These are phyloP conservation scores for Oxyscelio sp. DNA, from an alignment of 2,888 invertebrate genomes.

Conservation along the genomic window DNA sequence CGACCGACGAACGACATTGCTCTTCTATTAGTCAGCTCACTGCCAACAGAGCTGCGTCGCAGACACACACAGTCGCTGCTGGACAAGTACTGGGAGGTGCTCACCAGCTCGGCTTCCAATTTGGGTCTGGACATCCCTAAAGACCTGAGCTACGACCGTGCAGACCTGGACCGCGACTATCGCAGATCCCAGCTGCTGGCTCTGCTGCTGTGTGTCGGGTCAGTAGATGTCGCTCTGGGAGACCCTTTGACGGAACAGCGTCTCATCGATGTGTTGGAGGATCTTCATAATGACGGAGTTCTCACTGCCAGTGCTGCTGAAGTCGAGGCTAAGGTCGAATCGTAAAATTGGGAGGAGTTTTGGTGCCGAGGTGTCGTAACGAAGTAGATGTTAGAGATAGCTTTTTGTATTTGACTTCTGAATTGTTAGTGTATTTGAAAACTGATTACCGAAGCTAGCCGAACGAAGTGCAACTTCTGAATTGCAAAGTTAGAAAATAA, in stretches of 20 bases:
- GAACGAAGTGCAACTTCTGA: no score
- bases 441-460: no score
- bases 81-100: constrained; percentile 92
- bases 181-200: constrained; percentile 92
- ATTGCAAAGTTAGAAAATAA: no score
- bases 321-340: constrained; percentile 42
- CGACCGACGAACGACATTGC: constrained; percentile 94
- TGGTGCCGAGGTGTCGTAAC: constrained; percentile 2
- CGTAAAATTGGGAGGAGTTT: constrained; percentile 45
- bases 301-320: constrained; percentile 89
- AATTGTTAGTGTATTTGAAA: neutral
- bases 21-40: constrained; percentile 92
- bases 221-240: constrained; percentile 94
- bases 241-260: constrained; percentile 93
- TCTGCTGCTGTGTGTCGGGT: constrained; percentile 93
- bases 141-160: constrained; percentile 89
- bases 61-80: constrained; percentile 91
- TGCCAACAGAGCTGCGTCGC: constrained; percentile 92
- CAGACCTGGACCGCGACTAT: constrained; percentile 90
- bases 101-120: constrained; percentile 90
- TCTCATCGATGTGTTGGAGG: constrained; percentile 92
- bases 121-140: constrained; percentile 90
- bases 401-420: neutral
- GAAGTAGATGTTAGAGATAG: neutral
- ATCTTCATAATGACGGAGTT: constrained; percentile 92